A percentile compares a stretch with the other conserved stretches of the same genome.
phyloP scores from a whole-genome alignment of 2,888 invertebrate species.

The Caenorhabditis wallacei region DNA sequence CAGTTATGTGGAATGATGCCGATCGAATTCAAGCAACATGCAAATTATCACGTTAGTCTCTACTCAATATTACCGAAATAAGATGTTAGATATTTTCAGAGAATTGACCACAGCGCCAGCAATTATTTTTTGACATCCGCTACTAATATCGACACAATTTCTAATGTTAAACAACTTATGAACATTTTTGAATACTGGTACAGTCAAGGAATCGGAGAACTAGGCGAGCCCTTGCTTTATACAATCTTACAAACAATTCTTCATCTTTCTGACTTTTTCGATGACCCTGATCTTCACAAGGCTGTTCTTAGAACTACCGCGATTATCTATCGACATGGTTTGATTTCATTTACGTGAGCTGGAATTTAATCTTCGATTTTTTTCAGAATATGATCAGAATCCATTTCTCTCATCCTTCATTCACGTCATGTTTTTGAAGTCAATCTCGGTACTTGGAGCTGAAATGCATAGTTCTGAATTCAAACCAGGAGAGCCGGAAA shows the following conservation, averaged over 20 bases:
- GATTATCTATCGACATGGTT: conserved; percentile 59
- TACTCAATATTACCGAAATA: background rate
- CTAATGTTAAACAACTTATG: conserved; percentile 79
- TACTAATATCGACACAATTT: conserved; percentile 79
- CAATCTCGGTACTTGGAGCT: conserved; percentile 75
- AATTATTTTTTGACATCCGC: conserved; percentile 61
- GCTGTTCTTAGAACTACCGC: conserved; percentile 71
- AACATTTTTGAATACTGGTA: conserved; percentile 82
- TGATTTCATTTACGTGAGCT: background rate
- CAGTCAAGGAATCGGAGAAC: conserved; percentile 72
- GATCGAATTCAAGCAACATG: conserved; percentile 51
- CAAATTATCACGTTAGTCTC: conserved; percentile 36
- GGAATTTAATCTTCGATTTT: background rate
- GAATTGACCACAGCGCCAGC: conserved; percentile 50
- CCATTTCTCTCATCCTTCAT: conserved; percentile 54
- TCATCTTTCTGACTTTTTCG: conserved; percentile 79
- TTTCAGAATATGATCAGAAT: conserved; percentile 46
- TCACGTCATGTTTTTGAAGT: conserved; percentile 74
- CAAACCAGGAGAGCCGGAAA: conserved; percentile 57
- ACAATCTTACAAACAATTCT: conserved; percentile 75
- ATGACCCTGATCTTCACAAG: conserved; percentile 75
- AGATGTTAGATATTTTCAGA: conserved; percentile 11
- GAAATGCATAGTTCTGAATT: conserved; percentile 47
- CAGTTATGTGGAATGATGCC: conserved; percentile 75
- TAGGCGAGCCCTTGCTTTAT: conserved; percentile 73